Percentiles rank a stretch among this genome's conserved stretches.
Evolutionary conservation across 2,797 vertebrate species (phyloP).

Genomic region (Anguilla megastoma): DNA sequence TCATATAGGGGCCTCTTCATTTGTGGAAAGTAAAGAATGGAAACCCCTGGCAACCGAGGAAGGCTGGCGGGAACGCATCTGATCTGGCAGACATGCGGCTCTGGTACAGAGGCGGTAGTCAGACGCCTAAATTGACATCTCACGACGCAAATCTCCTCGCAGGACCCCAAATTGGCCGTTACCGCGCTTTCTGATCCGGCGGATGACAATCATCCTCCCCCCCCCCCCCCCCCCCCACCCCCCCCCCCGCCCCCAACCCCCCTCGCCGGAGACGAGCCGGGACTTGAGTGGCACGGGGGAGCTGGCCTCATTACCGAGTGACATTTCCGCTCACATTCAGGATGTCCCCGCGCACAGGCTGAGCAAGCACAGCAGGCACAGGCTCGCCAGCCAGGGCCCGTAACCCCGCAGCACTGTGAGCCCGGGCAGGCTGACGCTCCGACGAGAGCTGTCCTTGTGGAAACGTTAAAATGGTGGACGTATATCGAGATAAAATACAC

Average conservation of each 20-base stretch:
- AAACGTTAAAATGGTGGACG: background rate
- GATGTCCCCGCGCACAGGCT: background rate
- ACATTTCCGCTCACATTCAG: background rate
- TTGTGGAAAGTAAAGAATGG: background rate
- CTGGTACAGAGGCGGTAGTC: background rate
- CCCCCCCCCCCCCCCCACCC: too few species aligned
- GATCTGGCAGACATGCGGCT: background rate
- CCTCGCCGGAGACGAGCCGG: background rate
- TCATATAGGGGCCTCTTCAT: background rate
- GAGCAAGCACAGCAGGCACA: background rate
- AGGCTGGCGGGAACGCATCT: background rate
- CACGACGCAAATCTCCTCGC: background rate
- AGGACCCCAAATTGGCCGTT: background rate
- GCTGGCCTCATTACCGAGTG: background rate
- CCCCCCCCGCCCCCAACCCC: too few species aligned
- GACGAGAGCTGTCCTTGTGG: background rate
- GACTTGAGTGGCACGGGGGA: background rate
- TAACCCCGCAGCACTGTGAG: background rate
- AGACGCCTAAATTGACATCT: background rate
- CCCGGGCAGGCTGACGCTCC: background rate
- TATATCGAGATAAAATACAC: background rate
- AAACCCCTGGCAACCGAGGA: background rate
- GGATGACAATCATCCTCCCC: background rate
- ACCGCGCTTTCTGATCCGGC: background rate
- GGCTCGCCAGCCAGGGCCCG: background rate